Conservation (phyloP, 2,888 invertebrate genomes). For the Drosophila paucipuncta region DNA sequence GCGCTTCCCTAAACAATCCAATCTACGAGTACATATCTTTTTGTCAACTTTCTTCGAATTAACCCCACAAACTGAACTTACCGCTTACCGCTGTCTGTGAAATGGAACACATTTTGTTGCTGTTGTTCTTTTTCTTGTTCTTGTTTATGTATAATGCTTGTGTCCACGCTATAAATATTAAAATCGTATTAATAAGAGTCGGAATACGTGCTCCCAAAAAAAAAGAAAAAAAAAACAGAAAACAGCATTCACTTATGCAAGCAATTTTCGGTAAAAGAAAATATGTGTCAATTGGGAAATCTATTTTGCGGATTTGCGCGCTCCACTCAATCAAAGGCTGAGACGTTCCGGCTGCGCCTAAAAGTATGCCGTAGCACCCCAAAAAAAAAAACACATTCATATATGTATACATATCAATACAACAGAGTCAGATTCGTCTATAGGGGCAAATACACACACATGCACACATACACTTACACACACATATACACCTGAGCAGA, state of each 20-base stretch:
- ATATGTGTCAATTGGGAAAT: conserved; percentile 81
- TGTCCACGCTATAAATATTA: conserved; percentile 67
- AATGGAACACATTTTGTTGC: conserved; percentile 9
- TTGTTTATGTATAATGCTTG: conserved; percentile 6
- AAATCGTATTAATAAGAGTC: conserved; percentile 64
- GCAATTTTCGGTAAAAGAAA: conserved; percentile 50
- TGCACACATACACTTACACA: conserved; percentile 12
- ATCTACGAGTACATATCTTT: conserved; percentile 20
- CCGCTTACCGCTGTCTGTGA: neutral
- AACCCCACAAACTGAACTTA: conserved; percentile 1
- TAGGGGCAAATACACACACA: conserved; percentile 7
- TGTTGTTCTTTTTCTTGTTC: neutral
- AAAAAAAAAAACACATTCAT: conserved; percentile 3
- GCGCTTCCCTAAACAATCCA: neutral
- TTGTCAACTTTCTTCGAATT: conserved; percentile 4
- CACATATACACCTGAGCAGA: conserved; percentile 56
- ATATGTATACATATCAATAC: conserved; percentile 52
- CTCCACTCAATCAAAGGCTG: conserved; percentile 77
- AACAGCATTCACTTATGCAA: conserved; percentile 37
- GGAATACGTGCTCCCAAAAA: conserved; percentile 34
- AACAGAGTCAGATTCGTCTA: conserved; percentile 29
- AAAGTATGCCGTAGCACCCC: conserved; percentile 61
- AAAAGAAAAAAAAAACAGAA: neutral
- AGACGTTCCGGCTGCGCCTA: conserved; percentile 58
- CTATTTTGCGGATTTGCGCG: conserved; percentile 80